Evolutionary conservation across 2,113 vertebrate species (phyloP).

Genomic region (Carollia perspicillata): DNA sequence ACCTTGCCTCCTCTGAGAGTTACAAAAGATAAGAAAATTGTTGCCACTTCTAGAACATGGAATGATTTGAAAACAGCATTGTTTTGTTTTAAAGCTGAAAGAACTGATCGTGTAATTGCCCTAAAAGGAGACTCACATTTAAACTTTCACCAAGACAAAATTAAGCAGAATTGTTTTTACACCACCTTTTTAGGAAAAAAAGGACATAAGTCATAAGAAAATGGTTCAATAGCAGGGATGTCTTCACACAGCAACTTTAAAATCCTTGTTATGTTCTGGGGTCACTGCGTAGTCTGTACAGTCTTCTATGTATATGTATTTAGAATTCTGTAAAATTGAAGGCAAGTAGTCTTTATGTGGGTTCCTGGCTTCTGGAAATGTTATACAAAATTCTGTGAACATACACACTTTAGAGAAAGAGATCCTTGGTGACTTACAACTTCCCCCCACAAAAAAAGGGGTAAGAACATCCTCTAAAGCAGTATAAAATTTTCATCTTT

Average conservation of each 20-base stretch:
- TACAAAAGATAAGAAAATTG: neutral
- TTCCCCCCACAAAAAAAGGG: neutral
- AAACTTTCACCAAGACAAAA: constrained; percentile 31
- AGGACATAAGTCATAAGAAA: neutral
- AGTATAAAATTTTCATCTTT: neutral
- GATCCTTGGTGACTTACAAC: neutral
- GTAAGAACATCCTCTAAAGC: neutral
- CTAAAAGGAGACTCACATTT: neutral
- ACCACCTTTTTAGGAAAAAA: neutral
- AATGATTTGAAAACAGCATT: constrained; percentile 34
- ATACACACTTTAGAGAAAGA: neutral
- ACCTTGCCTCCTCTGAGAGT: neutral
- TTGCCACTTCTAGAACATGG: neutral
- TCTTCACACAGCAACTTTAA: constrained; percentile 26
- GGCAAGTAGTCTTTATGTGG: neutral
- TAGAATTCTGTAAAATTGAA: neutral
- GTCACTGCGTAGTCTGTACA: neutral
- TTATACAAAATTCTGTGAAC: neutral
- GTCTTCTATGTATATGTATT: neutral
- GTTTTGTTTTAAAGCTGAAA: constrained; percentile 38
- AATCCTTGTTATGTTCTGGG: neutral
- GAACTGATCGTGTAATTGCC: neutral
- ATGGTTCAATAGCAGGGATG: neutral
- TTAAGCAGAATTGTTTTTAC: constrained; percentile 48
- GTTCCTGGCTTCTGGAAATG: neutral